Conservation (phyloP, 2,888 invertebrate genomes). For the Caenorhabditis doughertyi region DNA sequence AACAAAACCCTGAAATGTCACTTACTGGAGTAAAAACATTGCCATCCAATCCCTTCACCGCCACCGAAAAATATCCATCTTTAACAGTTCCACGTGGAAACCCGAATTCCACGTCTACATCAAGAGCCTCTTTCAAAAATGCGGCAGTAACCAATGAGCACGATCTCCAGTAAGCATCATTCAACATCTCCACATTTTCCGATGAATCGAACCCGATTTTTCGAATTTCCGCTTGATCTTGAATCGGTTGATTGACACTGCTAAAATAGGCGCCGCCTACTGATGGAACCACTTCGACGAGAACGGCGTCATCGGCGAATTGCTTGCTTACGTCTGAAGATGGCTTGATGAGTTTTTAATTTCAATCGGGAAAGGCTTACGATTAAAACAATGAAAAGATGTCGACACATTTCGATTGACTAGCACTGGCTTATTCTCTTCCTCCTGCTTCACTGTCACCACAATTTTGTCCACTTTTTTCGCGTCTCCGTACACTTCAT, state of each 20-base stretch:
- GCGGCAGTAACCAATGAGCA: conserved; percentile 57
- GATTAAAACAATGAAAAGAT: conserved; percentile 53
- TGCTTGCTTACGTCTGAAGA: conserved; percentile 54
- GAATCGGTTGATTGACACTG: conserved; percentile 56
- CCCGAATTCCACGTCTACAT: conserved; percentile 15
- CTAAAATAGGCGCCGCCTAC: conserved; percentile 48
- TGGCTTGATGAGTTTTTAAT: not conserved
- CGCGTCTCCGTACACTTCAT: conserved; percentile 60
- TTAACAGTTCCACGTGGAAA: conserved; percentile 13
- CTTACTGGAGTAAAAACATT: conserved; percentile 32
- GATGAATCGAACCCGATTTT: conserved; percentile 34
- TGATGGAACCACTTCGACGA: conserved; percentile 51
- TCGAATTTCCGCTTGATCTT: conserved; percentile 40
- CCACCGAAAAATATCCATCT: conserved; percentile 53
- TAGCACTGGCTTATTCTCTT: conserved; percentile 19
- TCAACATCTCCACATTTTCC: conserved; percentile 23
- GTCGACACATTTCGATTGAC: conserved; percentile 65
- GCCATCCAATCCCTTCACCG: conserved; percentile 50
- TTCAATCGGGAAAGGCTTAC: conserved; percentile 42
- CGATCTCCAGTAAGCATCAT: conserved; percentile 66
- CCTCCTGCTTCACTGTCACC: conserved; percentile 40
- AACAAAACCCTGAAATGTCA: not conserved
- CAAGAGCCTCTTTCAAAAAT: conserved; percentile 47
- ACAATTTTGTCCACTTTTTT: conserved; percentile 65
- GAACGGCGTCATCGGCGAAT: conserved; percentile 45